phyloP scores from a whole-genome alignment of 1,140 invertebrate species.

The Diachasmimorpha longicaudata region DNA sequence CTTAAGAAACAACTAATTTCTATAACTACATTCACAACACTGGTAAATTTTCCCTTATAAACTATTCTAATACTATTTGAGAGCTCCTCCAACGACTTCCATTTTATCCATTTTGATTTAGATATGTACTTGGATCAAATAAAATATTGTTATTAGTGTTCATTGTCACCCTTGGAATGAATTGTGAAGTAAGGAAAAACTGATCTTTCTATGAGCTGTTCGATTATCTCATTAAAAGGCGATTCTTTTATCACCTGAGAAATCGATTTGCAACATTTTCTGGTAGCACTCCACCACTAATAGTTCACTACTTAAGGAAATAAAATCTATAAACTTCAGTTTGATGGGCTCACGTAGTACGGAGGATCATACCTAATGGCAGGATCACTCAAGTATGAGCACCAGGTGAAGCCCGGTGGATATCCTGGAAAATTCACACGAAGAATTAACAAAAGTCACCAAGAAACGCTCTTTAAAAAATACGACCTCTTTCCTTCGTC shows the following conservation, averaged over 20 bases:
- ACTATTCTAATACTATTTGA: not conserved
- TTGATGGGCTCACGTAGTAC: not conserved
- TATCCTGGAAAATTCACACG: conserved; percentile 53
- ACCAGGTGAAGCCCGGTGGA: conserved; percentile 60
- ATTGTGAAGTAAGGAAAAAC: too few relatives aligned
- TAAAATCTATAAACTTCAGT: not conserved
- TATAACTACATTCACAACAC: not conserved
- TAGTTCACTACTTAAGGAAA: too few relatives aligned
- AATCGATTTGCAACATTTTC: not conserved
- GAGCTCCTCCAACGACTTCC: not conserved
- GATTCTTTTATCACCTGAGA: not conserved
- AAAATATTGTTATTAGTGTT: too few relatives aligned
- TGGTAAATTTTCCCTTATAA: not conserved
- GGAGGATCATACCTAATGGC: conserved; percentile 38
- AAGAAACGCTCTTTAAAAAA: not conserved
- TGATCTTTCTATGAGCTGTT: too few relatives aligned
- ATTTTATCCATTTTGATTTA: too few relatives aligned
- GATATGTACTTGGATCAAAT: too few relatives aligned
- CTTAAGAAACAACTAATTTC: not conserved
- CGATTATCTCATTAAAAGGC: too few relatives aligned
- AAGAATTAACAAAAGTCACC: not conserved
- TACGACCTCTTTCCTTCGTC: not conserved
- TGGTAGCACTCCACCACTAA: too few relatives aligned
- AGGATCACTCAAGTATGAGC: conserved; percentile 57
- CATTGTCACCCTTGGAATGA: too few relatives aligned